Evolutionary conservation across 2,113 vertebrate genomes (phyloP), one percentile per base, ranked within the genome.

Genomic region (Echinops telfairi): DNA sequence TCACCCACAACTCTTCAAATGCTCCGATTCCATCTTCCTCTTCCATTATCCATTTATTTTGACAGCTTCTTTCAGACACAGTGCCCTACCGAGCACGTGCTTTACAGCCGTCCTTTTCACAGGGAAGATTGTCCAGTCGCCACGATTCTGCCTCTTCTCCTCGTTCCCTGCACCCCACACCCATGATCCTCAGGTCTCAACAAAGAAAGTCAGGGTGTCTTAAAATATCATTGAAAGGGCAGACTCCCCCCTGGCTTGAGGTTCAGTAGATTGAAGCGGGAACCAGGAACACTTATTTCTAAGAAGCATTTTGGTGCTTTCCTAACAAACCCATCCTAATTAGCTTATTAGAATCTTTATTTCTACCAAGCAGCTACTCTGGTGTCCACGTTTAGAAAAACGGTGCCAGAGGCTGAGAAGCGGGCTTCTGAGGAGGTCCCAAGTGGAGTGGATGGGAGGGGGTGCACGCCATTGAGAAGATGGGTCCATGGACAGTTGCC

Each of bases 341-440:
- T 71, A 86, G 25, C 10, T 33, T n/a, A 33, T 91, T 47, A 57
- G n/a, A 47, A 68, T 85, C 68, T 84, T 84, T 36, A 36, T 76
- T 88, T 92, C 64, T 86, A 66, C 83, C 1, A 31, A 85, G 25
- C 58, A 53, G 15, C 75, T 53, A 10, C 60, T 80, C 11, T 16
- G 22, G 85, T 85, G 47, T 12, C 60, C 83, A 60, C n/a, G 47
- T 47, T 90, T 75, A 86, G 92, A 83, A 79, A 83, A 92, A 83
- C 71, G 15, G n/a, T 36, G 2, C 43, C 20, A 77, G 73, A 91
- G 14, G 29, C 57, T 71, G n/a, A 89, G 33, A 17, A 40, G 5
- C 40, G n/a, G 47, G 2, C 17, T 53, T 53, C 36, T 53, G 29
- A 16, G 27, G 17, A 53, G 70, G 22, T 2, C 7, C 29, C 57